Evolutionary conservation across 2,113 vertebrate genomes (phyloP).

Genomic region (Rhinogobius similis): DNA sequence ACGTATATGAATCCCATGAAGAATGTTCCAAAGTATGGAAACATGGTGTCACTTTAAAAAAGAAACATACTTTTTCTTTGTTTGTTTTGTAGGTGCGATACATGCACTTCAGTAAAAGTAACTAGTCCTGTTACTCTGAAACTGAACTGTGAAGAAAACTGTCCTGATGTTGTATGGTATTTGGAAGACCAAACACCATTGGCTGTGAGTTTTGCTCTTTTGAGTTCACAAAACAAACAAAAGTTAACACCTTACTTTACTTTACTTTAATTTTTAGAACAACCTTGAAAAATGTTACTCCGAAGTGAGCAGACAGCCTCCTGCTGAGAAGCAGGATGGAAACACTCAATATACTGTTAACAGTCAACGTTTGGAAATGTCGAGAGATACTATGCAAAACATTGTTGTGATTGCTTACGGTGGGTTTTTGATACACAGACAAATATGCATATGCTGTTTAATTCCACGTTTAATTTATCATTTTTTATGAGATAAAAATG

Average conservation of each 20-base stretch:
- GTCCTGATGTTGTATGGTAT: constrained; percentile 73
- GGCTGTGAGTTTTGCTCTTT: constrained; percentile 47
- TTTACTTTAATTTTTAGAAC: constrained; percentile 45
- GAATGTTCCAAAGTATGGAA: too few relatives aligned
- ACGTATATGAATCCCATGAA: too few relatives aligned
- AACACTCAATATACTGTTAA: constrained; percentile 54
- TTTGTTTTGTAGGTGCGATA: constrained; percentile 61
- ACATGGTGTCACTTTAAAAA: too few relatives aligned
- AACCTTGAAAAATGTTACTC: constrained; percentile 47
- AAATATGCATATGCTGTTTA: background rate
- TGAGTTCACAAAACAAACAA: background rate
- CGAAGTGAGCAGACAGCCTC: constrained; percentile 39
- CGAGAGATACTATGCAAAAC: constrained; percentile 40
- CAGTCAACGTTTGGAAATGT: constrained; percentile 47
- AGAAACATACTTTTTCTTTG: background rate
- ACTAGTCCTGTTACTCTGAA: constrained; percentile 49
- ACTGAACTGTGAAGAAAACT: constrained; percentile 62
- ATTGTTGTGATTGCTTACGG: constrained; percentile 75
- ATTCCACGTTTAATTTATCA: background rate
- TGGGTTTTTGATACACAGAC: constrained; percentile 29
- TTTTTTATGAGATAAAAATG: background rate
- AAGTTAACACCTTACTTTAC: background rate
- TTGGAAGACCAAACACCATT: constrained; percentile 56
- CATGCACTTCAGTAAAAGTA: constrained; percentile 52
- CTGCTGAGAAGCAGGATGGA: constrained; percentile 50